Evolutionary conservation across 2,888 invertebrate species (phyloP), one percentile per base, ranked within the genome.

Genomic region (Macrophya annulata): DNA sequence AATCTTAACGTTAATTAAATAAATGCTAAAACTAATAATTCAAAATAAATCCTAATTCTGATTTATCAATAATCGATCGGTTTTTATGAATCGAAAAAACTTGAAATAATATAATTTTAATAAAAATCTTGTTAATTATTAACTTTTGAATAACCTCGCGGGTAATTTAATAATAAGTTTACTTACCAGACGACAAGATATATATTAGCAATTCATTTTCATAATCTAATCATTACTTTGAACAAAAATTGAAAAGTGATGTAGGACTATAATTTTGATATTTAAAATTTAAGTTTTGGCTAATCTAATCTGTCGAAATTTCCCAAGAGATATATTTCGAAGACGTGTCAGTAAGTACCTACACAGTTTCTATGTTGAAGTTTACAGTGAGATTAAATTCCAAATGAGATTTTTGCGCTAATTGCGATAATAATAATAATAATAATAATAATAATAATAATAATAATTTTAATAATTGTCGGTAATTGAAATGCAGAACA

Each of bases 181-280:
- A 25, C 10, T 6, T 4, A 8, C 37, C 40, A 71, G 40, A 71
- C 71, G 71, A 71, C 71, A 40, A 71, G 8, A 55, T n/a, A 68
- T 55, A 62, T 62, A 5, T 71, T 71, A 71, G 37, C 71, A 37
- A 71, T 17, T 71, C 40, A 71, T 71, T 71, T 71, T 71, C 17
- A 71, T 71, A 40, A 71, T 40, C 9, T 15, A 40, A 71, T 37
- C 37, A 40, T 40, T 71, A 37, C 25, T 40, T 71, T n/a, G 71
- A 31, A 71, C 37, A n/a, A 74, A 74, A 21, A 45, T 74, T 74
- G 72, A 43, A 74, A 45, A 74, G 43, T 45, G 43, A 74, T 62
- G 43, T n/a, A 21, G 21, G 72, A 45, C 21, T n/a, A 71, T n/a
- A n/a, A n/a, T n/a, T 74, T 74, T 74, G 62, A 0, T 45, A 4